A percentile compares a stretch with the other conserved stretches of the same genome.
Evolutionary conservation across 2,888 invertebrate genomes (phyloP).

Genomic region (Agonopterix arenella): DNA sequence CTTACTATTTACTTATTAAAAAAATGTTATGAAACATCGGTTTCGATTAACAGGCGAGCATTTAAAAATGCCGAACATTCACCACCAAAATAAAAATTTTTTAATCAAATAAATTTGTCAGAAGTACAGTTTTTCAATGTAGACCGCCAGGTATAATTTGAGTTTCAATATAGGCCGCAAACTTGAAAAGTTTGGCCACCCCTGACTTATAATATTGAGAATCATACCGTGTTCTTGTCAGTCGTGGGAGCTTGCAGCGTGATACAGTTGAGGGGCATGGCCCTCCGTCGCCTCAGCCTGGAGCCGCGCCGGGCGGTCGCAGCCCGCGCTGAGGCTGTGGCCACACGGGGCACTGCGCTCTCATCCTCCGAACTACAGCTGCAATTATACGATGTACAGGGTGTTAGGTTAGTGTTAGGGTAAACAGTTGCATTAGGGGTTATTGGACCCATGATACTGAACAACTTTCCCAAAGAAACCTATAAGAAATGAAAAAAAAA

Average conservation of each 20-base stretch:
- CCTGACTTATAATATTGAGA: too few species aligned
- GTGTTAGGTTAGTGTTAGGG: neutral
- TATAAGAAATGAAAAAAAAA: neutral
- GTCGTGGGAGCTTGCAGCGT: slow-evolving; percentile 40
- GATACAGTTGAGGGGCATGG: slow-evolving; percentile 56
- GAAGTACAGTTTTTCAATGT: too few species aligned
- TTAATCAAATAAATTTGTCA: too few species aligned
- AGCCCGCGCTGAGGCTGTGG: slow-evolving; percentile 12
- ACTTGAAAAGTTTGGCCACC: too few species aligned
- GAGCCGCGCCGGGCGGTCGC: slow-evolving; percentile 23
- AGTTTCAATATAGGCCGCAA: too few species aligned
- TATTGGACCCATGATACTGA: neutral
- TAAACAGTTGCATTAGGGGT: neutral
- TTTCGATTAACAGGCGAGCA: too few species aligned
- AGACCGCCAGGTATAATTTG: too few species aligned
- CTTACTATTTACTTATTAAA: too few species aligned
- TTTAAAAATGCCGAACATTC: too few species aligned
- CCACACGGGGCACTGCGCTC: slow-evolving; percentile 26
- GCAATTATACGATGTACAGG: neutral
- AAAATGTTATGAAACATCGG: too few species aligned
- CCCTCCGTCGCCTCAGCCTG: slow-evolving; percentile 34
- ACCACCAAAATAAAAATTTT: too few species aligned
- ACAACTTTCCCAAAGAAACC: too few species aligned
- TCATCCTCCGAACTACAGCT: slow-evolving; percentile 57
- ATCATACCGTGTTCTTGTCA: slow-evolving; percentile 25